Conservation (phyloP, 2,113 vertebrate genomes). For the Onychorhynchus coronatus region DNA sequence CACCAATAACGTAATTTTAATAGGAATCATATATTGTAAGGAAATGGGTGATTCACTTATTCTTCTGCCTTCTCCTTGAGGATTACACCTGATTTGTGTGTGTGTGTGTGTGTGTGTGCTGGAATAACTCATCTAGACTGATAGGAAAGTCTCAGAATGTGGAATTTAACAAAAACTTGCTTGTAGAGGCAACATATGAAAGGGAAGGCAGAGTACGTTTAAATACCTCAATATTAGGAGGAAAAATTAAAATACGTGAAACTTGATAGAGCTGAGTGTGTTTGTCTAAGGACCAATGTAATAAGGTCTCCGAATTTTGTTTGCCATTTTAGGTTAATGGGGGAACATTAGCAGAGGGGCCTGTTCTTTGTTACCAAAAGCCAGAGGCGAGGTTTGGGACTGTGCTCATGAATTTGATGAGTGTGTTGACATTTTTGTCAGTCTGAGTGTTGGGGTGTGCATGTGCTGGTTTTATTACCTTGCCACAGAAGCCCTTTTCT, state of each 20-base stretch:
- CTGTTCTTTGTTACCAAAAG: background rate
- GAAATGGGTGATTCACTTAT: background rate
- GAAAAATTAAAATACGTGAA: background rate
- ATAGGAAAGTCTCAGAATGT: background rate
- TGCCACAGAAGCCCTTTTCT: background rate
- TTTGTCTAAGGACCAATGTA: background rate
- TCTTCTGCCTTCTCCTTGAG: background rate
- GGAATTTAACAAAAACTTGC: background rate
- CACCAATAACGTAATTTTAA: background rate
- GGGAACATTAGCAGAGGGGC: background rate
- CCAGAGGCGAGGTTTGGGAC: background rate
- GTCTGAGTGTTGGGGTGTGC: background rate
- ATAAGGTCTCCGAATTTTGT: background rate
- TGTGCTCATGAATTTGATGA: background rate
- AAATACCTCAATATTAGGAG: background rate
- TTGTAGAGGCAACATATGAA: background rate
- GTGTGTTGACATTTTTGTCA: background rate
- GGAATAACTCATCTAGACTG: background rate
- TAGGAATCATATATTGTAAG: background rate
- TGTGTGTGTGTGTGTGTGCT: background rate
- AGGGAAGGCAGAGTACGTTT: background rate
- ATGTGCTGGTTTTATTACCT: background rate
- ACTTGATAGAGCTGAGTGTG: background rate
- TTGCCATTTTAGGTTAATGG: background rate
- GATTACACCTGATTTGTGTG: background rate